Base-by-base conservation (phyloP, 2,888 invertebrate species). In the Agrilus cyanescens region DNA sequence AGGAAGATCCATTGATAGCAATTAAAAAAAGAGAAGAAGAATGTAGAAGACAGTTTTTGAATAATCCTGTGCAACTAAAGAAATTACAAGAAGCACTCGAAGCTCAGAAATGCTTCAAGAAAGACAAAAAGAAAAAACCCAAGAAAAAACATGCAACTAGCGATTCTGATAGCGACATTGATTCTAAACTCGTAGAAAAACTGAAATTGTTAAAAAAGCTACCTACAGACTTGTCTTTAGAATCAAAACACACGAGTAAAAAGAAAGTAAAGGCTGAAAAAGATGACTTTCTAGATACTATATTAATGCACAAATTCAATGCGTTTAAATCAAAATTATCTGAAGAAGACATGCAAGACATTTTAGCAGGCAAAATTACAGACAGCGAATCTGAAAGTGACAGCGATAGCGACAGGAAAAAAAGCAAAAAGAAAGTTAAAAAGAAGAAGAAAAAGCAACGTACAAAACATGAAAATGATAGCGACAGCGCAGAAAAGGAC, bases 1-100 rank as follows among this genome's bases (percentile, higher is more conserved):
- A 93, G 60, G 95, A 96, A 65, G 96, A 96, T 71, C 96, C 96
- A 1, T 66, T 96, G 32, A 80, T 89, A 60, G 75, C 85, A 3
- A 94, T 96, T 6, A 87, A 85, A 56, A 86, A 90, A 59, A 78
- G 85, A 42, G 94, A 95, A 68, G 80, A 91, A 60, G 93, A 95
- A 58, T 84, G 86, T 0, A 72, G 86, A 32, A 80, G 82, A 45
- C 83, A 87, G 45, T 70, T 96, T 30, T 64, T 96, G 4, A 86
- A 90, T 55, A 96, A 96, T 72, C 95, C 95, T 1, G 77, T 95
- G 0, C 89, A 89, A 64, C 69, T 96, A 52, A 90, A 89, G 51
- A 82, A 85, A 57, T 69, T 96, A 1, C 80, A 90, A 54, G 80
- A 87, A 58, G 71, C 90, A 56, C 76, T 93, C 47, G 73, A 78